Evolutionary conservation across 2,797 vertebrate genomes (phyloP).

Genomic region (Graptemys geographica): DNA sequence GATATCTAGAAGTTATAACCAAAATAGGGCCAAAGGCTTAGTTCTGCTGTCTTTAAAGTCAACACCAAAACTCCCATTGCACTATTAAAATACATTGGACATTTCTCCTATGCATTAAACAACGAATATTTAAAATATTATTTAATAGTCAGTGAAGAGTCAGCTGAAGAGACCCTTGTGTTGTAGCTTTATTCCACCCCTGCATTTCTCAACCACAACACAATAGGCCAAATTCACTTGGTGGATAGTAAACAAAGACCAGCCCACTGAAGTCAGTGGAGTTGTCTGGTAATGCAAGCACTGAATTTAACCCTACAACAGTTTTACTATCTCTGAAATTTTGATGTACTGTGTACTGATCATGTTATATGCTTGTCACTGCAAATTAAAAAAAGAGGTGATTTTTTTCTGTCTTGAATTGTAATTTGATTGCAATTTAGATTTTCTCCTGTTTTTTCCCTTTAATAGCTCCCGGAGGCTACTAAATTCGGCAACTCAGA

Average conservation of each 20-base stretch:
- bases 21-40: neutral
- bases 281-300: neutral
- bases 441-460: conserved; percentile 26
- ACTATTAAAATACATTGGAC: neutral
- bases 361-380: neutral
- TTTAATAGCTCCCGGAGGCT: neutral
- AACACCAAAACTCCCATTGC: neutral
- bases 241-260: neutral
- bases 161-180: neutral
- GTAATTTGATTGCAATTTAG: neutral
- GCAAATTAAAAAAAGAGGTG: neutral
- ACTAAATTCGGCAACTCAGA: neutral
- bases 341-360: neutral
- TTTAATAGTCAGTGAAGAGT: neutral
- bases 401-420: neutral
- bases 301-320: neutral
- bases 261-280: neutral
- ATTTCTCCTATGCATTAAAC: neutral
- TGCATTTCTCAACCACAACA: neutral
- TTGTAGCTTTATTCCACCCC: neutral
- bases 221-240: neutral
- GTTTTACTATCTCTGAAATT: neutral
- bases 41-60: neutral
- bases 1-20: neutral
- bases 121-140: neutral